Base-by-base conservation (phyloP, 2,113 vertebrate genomes). In the Columba livia region DNA sequence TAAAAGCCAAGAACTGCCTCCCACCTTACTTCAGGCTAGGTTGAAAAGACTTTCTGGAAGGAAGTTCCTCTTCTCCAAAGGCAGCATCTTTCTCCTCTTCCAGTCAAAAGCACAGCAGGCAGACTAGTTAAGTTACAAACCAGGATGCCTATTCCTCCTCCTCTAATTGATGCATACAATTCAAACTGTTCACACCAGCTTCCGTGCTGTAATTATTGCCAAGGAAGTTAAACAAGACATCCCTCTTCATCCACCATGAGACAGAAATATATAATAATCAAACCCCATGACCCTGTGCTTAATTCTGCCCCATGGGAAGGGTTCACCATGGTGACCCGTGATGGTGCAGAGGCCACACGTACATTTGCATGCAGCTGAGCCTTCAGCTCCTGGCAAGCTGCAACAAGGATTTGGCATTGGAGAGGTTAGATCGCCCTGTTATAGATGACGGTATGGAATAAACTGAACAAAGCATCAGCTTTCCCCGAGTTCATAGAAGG, bases 341-440 rank as follows among this genome's bases (percentile, higher is more conserved):
- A 18, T 7, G 15, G 6, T 32, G 38, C 10, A 61, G 40, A 0
- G 16, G n/a, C 29, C 13, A 31, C 31, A 36, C 9, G 15, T 12
- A 36, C 8, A 11, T 40, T 16, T 67, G 51, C 54, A 80, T 0
- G 0, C 3, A 38, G 15, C 38, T n/a, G 42, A 24, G 32, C 38
- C 32, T 88, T 57, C 60, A 50, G 42, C 9, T 62, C 50, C 60
- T 62, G 70, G n/a, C 42, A 71, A 42, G 48, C 13, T 77, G 23
- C 44, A 91, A 0, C 0, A 2, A 83, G 57, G 47, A 47, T 19
- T 34, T 23, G 20, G 15, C 50, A 38, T 25, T 57, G 32, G 11
- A 85, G 48, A 75, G 36, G 15, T 7, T 51, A 53, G 47, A 47
- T 17, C 21, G 34, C 56, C 23, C 75, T 42, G 12, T 24, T 74